A percentile compares a stretch with the other conserved stretches of the same genome.
These are phyloP conservation scores for Podocnemis expansa DNA, from an alignment of 2,113 vertebrate species.

Conservation along the genomic window DNA sequence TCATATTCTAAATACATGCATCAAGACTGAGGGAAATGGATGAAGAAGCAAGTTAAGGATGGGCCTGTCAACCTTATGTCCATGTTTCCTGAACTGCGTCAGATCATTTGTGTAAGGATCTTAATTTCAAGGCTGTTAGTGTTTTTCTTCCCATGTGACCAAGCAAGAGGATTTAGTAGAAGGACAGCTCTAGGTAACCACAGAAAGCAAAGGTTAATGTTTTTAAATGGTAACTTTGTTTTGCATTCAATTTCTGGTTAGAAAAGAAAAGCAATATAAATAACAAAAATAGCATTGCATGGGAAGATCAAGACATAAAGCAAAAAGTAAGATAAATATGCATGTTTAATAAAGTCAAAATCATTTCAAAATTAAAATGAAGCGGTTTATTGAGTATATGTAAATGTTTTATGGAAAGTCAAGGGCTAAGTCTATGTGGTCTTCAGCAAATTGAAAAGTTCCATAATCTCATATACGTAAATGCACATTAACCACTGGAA, in stretches of 20 bases:
- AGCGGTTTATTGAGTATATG: background rate
- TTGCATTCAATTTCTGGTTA: background rate
- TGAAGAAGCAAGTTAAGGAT: background rate
- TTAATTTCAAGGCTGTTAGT: background rate
- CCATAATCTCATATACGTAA: fast-evolving
- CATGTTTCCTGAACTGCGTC: background rate
- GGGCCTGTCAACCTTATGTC: slow-evolving; percentile 7
- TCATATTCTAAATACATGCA: slow-evolving; percentile 32
- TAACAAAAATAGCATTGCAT: background rate
- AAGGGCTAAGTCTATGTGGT: background rate
- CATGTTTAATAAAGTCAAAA: background rate
- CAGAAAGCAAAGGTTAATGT: background rate
- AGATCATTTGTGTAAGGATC: background rate
- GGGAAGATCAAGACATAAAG: background rate
- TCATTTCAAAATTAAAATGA: background rate
- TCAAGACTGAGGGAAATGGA: background rate
- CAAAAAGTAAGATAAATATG: background rate
- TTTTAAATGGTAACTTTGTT: background rate
- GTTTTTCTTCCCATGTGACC: background rate
- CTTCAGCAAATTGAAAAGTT: background rate
- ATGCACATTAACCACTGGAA: fast-evolving
- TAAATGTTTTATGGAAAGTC: background rate
- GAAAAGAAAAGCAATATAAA: background rate
- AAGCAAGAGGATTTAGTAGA: background rate
- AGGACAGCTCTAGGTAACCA: background rate